These are phyloP conservation scores for Sitophilus oryzae DNA, from an alignment of 1,140 invertebrate species.

Conservation along the genomic window DNA sequence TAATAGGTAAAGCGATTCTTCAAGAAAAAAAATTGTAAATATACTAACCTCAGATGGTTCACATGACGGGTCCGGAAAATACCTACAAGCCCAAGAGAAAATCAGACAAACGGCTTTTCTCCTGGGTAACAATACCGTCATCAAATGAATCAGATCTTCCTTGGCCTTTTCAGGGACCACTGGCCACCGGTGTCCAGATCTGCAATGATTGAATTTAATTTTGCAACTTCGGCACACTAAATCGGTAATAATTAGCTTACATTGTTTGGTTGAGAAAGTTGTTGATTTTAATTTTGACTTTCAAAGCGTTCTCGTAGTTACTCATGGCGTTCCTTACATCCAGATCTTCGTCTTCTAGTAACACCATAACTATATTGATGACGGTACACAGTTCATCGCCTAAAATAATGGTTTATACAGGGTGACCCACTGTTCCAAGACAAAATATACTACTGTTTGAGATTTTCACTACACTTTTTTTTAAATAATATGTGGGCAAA, in stretches of 20 bases:
- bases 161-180: constrained; percentile 31
- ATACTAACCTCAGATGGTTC: constrained; percentile 29
- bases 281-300: constrained; percentile 21
- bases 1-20: too few species aligned
- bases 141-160: constrained; percentile 25
- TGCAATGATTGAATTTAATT: constrained; percentile 15
- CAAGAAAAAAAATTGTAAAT: too few species aligned
- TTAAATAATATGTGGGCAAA: too few species aligned
- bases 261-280: constrained; percentile 17
- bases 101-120: constrained; percentile 28
- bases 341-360: constrained; percentile 38
- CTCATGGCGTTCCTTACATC: constrained; percentile 36
- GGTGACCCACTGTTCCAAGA: neutral
- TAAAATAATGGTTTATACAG: constrained; percentile 14
- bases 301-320: constrained; percentile 23
- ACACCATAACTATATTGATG: constrained; percentile 31
- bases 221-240: neutral
- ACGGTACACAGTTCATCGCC: constrained; percentile 26
- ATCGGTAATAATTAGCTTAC: constrained; percentile 12
- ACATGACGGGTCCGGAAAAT: constrained; percentile 24
- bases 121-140: constrained; percentile 23
- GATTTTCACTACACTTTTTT: neutral
- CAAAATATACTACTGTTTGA: neutral
- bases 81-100: constrained; percentile 30
- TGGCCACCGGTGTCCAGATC: constrained; percentile 27